Conservation (phyloP, 2,797 vertebrate species). For the Leptoclinus maculatus region DNA sequence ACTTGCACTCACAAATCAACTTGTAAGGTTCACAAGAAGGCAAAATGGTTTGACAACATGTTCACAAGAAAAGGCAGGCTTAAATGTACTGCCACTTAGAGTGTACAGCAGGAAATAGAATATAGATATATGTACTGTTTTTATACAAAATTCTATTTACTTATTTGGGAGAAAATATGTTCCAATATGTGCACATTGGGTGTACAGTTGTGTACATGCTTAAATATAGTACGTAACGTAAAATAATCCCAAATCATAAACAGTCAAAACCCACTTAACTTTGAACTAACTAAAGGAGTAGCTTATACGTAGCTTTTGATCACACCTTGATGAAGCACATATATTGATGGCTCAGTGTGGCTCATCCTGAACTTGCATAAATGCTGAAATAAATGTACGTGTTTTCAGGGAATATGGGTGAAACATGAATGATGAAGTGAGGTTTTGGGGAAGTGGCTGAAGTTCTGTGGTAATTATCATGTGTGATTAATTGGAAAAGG, state of each 20-base stretch:
- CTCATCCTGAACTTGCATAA: neutral
- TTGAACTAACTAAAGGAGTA: neutral
- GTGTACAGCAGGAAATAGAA: neutral
- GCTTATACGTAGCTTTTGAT: neutral
- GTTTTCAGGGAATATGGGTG: neutral
- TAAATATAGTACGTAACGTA: neutral
- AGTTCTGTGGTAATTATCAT: neutral
- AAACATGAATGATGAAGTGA: neutral
- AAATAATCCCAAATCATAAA: slow-evolving; percentile 2
- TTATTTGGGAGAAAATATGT: neutral
- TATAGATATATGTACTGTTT: neutral
- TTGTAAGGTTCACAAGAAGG: neutral
- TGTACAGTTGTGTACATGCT: neutral
- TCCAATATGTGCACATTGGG: neutral
- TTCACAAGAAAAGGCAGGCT: neutral
- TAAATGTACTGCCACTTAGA: neutral
- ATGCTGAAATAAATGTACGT: neutral
- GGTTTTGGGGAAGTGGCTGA: neutral
- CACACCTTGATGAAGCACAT: neutral
- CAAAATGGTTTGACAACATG: neutral
- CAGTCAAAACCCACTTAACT: neutral
- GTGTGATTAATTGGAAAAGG: neutral
- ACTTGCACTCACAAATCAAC: slow-evolving; percentile 15
- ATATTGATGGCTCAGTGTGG: neutral
- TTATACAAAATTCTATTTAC: neutral